Percentiles rank a stretch among this genome's conserved stretches.
phyloP scores from a whole-genome alignment of 2,888 invertebrate species.

The Aquatica leii region DNA sequence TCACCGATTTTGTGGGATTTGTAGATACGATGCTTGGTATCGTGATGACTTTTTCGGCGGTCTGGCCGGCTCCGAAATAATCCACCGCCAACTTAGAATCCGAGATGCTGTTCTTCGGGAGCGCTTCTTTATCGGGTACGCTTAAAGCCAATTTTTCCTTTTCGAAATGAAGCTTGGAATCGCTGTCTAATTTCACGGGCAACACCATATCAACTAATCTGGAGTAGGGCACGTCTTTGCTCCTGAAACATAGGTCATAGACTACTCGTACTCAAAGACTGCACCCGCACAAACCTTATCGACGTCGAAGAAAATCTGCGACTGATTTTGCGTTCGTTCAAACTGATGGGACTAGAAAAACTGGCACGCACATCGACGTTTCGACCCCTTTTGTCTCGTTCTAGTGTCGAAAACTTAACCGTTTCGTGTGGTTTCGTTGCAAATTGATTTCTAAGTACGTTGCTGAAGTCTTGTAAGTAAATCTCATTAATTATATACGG shows the following conservation, averaged over 20 bases:
- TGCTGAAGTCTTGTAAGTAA: conserved; percentile 77
- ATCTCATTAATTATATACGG: conserved; percentile 84
- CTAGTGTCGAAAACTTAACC: conserved; percentile 39
- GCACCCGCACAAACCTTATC: conserved; percentile 62
- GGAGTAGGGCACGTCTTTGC: conserved; percentile 79
- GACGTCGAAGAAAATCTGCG: conserved; percentile 72
- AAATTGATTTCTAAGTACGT: conserved; percentile 40
- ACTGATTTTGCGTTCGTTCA: conserved; percentile 54
- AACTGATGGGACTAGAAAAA: conserved; percentile 60
- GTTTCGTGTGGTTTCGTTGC: conserved; percentile 47
- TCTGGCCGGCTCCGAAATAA: conserved; percentile 65
- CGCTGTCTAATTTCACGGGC: conserved; percentile 71
- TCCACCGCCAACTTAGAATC: conserved; percentile 86
- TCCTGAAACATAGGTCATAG: conserved; percentile 51
- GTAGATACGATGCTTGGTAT: conserved; percentile 32
- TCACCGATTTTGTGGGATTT: conserved; percentile 64
- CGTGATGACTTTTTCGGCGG: no score
- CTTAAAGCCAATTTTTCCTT: conserved; percentile 57
- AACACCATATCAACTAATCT: conserved; percentile 74
- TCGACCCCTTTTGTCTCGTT: conserved; percentile 46
- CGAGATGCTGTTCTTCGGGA: conserved; percentile 84
- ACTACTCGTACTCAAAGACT: background rate
- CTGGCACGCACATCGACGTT: conserved; percentile 41
- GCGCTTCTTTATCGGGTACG: conserved; percentile 60
- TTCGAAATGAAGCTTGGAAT: conserved; percentile 72